Percentiles rank a stretch among this genome's conserved stretches.
Evolutionary conservation across 2,113 vertebrate species (phyloP).

Genomic region (Narcine bancroftii): DNA sequence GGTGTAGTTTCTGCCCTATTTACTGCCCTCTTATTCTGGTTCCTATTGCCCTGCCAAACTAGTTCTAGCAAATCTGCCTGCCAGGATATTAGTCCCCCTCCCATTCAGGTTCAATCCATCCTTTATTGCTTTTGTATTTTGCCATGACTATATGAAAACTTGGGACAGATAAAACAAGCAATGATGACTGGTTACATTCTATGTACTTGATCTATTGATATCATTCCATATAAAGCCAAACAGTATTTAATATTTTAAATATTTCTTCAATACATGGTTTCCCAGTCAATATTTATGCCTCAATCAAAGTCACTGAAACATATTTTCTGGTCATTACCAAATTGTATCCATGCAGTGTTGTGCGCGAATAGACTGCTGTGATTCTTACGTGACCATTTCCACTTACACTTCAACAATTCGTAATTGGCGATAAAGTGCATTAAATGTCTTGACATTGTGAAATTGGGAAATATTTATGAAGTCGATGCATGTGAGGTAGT

Average conservation of each 20-base stretch:
- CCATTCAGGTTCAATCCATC: too few relatives aligned
- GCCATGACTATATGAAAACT: neutral
- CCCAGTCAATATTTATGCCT: neutral
- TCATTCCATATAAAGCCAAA: neutral
- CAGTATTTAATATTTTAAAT: slow-evolving; percentile 4
- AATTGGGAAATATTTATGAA: too few relatives aligned
- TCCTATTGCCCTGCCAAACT: too few relatives aligned
- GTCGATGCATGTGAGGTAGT: too few relatives aligned
- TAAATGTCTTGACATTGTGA: neutral
- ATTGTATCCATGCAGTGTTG: neutral
- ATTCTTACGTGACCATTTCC: neutral
- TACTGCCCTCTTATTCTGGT: too few relatives aligned
- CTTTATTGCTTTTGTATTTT: neutral
- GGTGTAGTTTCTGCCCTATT: too few relatives aligned
- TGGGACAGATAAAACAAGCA: neutral
- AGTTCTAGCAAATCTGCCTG: too few relatives aligned
- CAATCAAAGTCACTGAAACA: neutral
- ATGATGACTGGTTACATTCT: neutral
- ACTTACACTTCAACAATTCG: neutral
- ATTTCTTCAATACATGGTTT: neutral
- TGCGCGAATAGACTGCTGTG: neutral
- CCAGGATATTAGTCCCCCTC: too few relatives aligned
- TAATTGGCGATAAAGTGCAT: neutral
- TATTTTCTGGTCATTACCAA: neutral
- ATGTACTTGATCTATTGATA: neutral